Percentiles rank a stretch among this genome's conserved stretches.
phyloP scores from a whole-genome alignment of 2,888 invertebrate species.

The Apocheima hispidaria region DNA sequence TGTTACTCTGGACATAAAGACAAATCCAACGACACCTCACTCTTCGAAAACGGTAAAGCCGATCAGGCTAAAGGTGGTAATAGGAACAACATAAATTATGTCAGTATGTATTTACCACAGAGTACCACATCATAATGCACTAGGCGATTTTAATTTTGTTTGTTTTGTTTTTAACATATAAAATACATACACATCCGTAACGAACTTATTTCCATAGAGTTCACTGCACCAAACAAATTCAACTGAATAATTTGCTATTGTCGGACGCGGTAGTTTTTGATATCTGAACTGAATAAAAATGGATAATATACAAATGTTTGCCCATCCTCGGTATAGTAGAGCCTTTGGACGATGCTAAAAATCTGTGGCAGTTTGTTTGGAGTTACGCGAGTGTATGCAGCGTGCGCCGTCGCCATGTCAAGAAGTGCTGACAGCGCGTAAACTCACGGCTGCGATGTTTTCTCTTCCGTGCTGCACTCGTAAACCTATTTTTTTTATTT shows the following conservation, averaged over 20 bases:
- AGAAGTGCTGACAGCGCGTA: constrained; percentile 63
- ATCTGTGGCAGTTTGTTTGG: constrained; percentile 63
- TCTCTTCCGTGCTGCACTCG: constrained; percentile 40
- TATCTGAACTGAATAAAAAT: constrained; percentile 66
- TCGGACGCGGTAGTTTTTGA: constrained; percentile 67
- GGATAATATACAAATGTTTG: constrained; percentile 70
- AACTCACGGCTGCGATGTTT: constrained; percentile 51
- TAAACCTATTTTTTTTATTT: constrained; percentile 48
- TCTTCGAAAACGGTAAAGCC: too few species aligned
- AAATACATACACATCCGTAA: constrained; percentile 51
- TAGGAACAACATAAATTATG: too few species aligned
- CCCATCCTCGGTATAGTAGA: constrained; percentile 55
- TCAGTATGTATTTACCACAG: too few species aligned
- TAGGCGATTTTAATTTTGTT: too few species aligned
- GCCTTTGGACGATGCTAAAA: constrained; percentile 63
- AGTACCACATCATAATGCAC: too few species aligned
- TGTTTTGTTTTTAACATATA: constrained; percentile 25
- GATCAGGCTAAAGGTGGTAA: too few species aligned
- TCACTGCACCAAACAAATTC: constrained; percentile 63
- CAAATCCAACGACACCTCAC: too few species aligned
- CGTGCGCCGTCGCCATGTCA: constrained; percentile 49
- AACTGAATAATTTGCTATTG: constrained; percentile 67
- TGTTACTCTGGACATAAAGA: too few species aligned
- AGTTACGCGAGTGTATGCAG: constrained; percentile 54
- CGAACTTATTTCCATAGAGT: constrained; percentile 62